Percentiles rank a stretch among this genome's conserved stretches.
Evolutionary conservation across 2,797 vertebrate species (phyloP).

Genomic region (Hephaestus fuliginosus): DNA sequence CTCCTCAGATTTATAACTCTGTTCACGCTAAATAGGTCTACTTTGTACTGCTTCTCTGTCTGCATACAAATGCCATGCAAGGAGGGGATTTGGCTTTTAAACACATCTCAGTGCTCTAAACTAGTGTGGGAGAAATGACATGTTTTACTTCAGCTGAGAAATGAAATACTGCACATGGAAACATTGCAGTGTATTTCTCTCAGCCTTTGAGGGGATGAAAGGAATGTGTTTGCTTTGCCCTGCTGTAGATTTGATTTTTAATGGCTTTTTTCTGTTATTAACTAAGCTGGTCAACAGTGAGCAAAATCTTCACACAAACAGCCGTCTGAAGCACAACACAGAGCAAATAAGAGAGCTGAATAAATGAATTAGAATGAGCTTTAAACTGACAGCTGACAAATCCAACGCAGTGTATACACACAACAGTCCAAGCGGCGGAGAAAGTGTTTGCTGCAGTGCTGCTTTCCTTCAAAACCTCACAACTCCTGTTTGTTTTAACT

Average conservation of each 20-base stretch:
- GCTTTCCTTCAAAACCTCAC: not conserved
- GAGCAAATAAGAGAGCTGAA: constrained; percentile 9
- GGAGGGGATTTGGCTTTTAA: constrained; percentile 29
- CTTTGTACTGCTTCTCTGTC: constrained; percentile 26
- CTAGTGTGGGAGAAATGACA: not conserved
- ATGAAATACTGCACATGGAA: constrained; percentile 11
- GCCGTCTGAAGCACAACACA: not conserved
- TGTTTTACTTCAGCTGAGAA: constrained; percentile 17
- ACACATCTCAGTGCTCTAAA: constrained; percentile 10
- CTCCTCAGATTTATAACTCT: constrained; percentile 45
- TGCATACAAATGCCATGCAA: constrained; percentile 38
- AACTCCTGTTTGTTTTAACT: constrained; percentile 3
- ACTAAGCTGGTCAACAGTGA: not conserved
- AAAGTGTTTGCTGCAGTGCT: not conserved
- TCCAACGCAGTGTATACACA: not conserved
- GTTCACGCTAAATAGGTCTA: constrained; percentile 48
- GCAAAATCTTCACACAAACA: constrained; percentile 21
- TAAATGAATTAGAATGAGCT: constrained; percentile 20
- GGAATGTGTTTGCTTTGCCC: not conserved
- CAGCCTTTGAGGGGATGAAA: constrained; percentile 1
- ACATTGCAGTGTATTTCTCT: not conserved
- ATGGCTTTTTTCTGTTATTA: constrained; percentile 24
- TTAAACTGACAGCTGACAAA: constrained; percentile 25
- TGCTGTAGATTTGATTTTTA: constrained; percentile 22
- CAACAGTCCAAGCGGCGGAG: not conserved